Evolutionary conservation across 2,797 vertebrate genomes (phyloP), one percentile per base, ranked within the genome.

Genomic region (Acanthornis magna): DNA sequence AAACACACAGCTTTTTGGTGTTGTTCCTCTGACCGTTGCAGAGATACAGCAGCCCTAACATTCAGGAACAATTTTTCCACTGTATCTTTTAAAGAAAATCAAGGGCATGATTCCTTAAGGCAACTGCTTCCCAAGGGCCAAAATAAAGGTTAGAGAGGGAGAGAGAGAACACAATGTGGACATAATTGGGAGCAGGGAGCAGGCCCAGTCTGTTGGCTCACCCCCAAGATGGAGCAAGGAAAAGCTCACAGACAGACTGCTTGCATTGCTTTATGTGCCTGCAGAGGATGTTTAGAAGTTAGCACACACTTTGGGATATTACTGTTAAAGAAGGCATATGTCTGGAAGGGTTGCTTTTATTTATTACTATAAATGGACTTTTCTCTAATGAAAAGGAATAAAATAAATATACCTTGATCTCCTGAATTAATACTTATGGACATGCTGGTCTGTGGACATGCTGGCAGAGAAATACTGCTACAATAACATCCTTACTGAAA

Each of bases 281-380:
- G 85, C 74, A 94, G 81, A 96, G 92, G 74, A 95, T 70, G 71
- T 94, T 96, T 88, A 92, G 89, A 96, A 91, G 88, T 93, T 95
- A 96, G 92, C 55, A 91, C 40, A 73, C 34, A 16, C 79, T 84
- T 86, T 85, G 92, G 88, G 70, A 94, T 84, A 94, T 71, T 87
- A 67, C 30, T 2, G 7, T 86, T 95, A 91, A 91, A 88, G 70
- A 86, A 92, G 34, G 73, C 51, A 13, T 40, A 86, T 51, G 74
- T 81, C 91, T 91, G 73, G 71, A 80, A 51, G 21, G 48, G 36
- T 55, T 91, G 72, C 62, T 95, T 91, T 92, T 94, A 92, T 96
- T 94, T 95, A 78, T 91, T 84, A 88, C 63, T 84, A 91, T 36
- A 92, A 78, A 93, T 25, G 32, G 36, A 51, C 34, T 60, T 91